Base-by-base conservation (phyloP, 2,797 vertebrate species). In the Melanotaenia pygmaea region DNA sequence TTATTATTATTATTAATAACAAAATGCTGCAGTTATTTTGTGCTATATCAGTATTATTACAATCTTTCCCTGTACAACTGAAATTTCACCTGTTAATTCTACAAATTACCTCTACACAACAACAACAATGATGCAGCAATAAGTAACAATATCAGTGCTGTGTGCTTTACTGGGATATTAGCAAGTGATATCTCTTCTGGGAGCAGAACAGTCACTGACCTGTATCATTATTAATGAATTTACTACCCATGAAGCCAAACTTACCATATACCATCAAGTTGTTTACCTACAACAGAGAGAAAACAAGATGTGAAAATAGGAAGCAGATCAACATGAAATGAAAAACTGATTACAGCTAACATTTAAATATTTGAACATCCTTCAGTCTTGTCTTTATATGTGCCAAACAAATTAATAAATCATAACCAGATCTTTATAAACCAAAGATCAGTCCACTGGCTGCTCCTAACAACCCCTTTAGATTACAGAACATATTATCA, bases 221-320 rank as follows among this genome's bases (percentile, higher is more conserved):
- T 56, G 57, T 18, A 68, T 32, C 28, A 60, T 47, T 59, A 34
- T 16, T 40, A 20, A 30, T 22, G 50, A 51, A 62, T 64, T 56
- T 11, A 51, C 64, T 2, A 38, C 16, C 67, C 34, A 81, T 47
- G 3, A 51, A 12, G 37, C 61, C 54, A 43, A 28, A 85, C 40
- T 70, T 92, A 99, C 98, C 98, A 99, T 89, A 99, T 99, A 64
- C 98, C 98, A 89, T 99, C 97, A 86, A 99, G 95, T 75, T 99
- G 98, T 88, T 99, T 99, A 78, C 98, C 98, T 99, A 94, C 57
- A 91, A 89, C 76, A 93, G 83, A 86, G 82, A 85, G 45, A 60
- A 26, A 67, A 24, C 16, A 12, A 40, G 38, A 11, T 13, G 62
- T 64, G 20, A 72, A 14, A 58, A 20, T 5, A n/a, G n/a, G 0